Base-by-base conservation (phyloP, 2,888 invertebrate species). In the Cantharis lateralis region DNA sequence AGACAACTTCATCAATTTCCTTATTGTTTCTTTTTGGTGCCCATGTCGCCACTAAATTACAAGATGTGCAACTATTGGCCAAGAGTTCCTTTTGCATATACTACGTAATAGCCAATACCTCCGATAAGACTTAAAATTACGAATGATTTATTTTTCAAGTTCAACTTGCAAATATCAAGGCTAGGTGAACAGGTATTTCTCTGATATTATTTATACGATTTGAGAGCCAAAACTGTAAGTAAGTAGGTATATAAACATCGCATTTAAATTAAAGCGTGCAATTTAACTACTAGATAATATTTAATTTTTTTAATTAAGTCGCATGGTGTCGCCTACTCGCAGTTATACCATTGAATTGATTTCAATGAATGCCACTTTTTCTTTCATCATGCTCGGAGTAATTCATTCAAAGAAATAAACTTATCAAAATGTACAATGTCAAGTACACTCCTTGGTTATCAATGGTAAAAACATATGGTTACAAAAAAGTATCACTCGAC, bases 401-500 rank as follows among this genome's bases (percentile, higher is more conserved):
- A 66, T 66, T 66, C 64, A 20, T 66, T 66, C 18, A 20, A 66
- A 18, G 64, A 66, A 66, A 20, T 66, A 18, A 66, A 66, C 64
- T 66, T 66, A 66, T 66, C 64, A 66, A 66, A 48, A 66, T 66
- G 64, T 66, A 66, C 64, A 66, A 66, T 66, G 64, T 66, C 64
- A 66, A 66, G 64, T 66, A 66, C 64, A 66, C 64, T 66, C 64
- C 64, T 66, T 66, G 64, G 64, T 66, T 66, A 66, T 66, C 64
- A 66, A 66, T 66, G 64, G 64, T 66, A 66, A 66, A 48, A 66
- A 66, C 64, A 66, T 66, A 66, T 66, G 64, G 64, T 66, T 28
- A 66, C 32, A 20, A 66, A 66, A 73, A 74, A 74, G 74, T 74
- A 66, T 74, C 74, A 69, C 71, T 68, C 75, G 71, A 32, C 75